Conservation (phyloP, 2,797 vertebrate species). For the Clarias fuscus region DNA sequence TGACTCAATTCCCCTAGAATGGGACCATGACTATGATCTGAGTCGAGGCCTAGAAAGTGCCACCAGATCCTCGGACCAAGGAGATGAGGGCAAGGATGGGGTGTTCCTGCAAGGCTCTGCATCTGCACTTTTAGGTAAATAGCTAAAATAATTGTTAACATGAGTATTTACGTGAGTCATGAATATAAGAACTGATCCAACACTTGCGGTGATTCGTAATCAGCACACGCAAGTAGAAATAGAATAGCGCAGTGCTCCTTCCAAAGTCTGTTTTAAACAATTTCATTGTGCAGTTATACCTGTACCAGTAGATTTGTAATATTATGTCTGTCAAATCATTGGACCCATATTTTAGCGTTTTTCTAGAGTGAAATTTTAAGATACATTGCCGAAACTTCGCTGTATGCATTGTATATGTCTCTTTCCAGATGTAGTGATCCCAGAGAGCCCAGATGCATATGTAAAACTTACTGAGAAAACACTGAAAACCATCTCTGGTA, state of each 20-base stretch:
- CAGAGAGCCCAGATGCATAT: constrained; percentile 95
- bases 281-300: background rate
- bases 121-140: constrained; percentile 75
- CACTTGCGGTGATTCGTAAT: constrained; percentile 8
- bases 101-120: constrained; percentile 82
- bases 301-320: background rate
- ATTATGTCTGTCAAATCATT: background rate
- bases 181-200: background rate
- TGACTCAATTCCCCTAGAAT: constrained; percentile 96
- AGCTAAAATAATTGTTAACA: background rate
- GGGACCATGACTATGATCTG: constrained; percentile 97
- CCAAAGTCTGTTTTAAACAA: background rate
- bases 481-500: constrained; percentile 90
- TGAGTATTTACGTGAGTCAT: background rate
- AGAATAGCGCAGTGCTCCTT: background rate
- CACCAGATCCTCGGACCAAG: constrained; percentile 78
- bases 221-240: background rate
- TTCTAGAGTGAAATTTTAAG: constrained; percentile 18
- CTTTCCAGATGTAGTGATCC: constrained; percentile 93
- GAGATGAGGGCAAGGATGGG: constrained; percentile 76
- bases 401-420: constrained; percentile 75
- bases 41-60: constrained; percentile 75
- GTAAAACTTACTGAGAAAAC: constrained; percentile 94
- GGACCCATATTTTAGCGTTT: background rate
- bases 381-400: constrained; percentile 13